Conservation (phyloP, 2,888 invertebrate genomes). For the Hirtodrosophila alboralis region DNA sequence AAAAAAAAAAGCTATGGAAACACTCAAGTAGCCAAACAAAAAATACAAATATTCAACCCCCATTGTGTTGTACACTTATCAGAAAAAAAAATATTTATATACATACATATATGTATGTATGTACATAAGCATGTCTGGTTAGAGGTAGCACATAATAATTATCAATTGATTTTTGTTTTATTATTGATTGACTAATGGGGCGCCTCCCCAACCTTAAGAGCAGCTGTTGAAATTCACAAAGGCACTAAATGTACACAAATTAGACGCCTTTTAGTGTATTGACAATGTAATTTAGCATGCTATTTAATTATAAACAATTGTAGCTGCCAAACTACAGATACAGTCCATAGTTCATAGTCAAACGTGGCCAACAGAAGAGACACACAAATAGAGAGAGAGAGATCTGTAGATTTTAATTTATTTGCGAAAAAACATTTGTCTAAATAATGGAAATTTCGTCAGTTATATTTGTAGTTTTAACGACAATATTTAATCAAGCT, state of each 20-base stretch:
- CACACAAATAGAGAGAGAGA: too few relatives aligned
- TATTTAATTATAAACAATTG: slow-evolving; percentile 28
- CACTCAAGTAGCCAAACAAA: not conserved
- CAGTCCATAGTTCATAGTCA: slow-evolving; percentile 13
- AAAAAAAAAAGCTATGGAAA: slow-evolving; percentile 4
- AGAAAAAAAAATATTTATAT: too few relatives aligned
- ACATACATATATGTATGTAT: not conserved
- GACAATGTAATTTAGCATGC: slow-evolving; percentile 20
- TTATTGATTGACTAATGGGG: slow-evolving; percentile 27
- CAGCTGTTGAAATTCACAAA: slow-evolving; percentile 38
- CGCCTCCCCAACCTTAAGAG: not conserved
- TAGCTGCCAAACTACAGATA: slow-evolving; percentile 13
- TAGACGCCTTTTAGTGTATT: slow-evolving; percentile 15
- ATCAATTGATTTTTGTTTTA: slow-evolving; percentile 31
- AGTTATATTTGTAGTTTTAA: slow-evolving; percentile 34
- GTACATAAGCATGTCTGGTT: not conserved
- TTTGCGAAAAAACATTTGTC: slow-evolving; percentile 58
- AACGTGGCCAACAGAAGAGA: too few relatives aligned
- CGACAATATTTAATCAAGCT: slow-evolving; percentile 65
- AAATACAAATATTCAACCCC: slow-evolving; percentile 8
- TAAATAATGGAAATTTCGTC: slow-evolving; percentile 63
- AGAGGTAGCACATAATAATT: slow-evolving; percentile 16
- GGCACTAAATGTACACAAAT: slow-evolving; percentile 2
- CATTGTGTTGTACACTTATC: not conserved
- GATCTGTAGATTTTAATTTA: slow-evolving; percentile 16